Evolutionary conservation across 30 jellyfish, hydroid and myxozoan species (phyloP), one percentile per base, ranked within the genome.

Genomic region (Turritopsis rubra): DNA sequence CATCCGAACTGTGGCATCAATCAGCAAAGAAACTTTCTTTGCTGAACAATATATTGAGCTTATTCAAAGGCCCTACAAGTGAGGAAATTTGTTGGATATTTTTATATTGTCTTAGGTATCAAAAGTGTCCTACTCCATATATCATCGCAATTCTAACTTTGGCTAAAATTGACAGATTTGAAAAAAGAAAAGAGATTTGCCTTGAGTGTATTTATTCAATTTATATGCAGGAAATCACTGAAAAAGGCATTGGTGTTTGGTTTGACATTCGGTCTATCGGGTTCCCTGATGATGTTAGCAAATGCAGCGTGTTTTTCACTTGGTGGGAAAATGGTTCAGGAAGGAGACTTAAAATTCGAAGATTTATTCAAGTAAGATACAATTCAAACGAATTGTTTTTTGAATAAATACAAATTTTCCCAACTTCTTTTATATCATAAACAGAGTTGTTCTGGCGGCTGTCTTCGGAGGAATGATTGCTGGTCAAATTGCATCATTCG

Each of bases 261-360:
- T n/a, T 21, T 88, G 25, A 84, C 99, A 21, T 93, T 93, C 75
- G 96, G 96, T 7, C 71, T 86, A 21, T 88, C 99, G 27, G 80
- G 88, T 70, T 85, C 96, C n/a, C 25, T 83, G 31, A 89, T 94
- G 96, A 83, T 93, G 84, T 88, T 88, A 28, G 93, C 93, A 77
- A 88, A 93, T 29, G 96, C 99, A 8, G 99, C 99, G 5, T 91
- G 96, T 5, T 93, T 93, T 54, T 83, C 97, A 1, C 93, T 93
- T 21, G 99, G 99, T 22, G 99, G 99, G n/a, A 81, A 93, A 30
- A 75, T 93, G 29, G 96, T 93, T n/a, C 90, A 84, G 31, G 85
- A 88, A 21, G 76, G 29, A 13, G 99, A 84, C 16, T 87, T 93
- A 18, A 52, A 54, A 18, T 88, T 88, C 83, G 92, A 88, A 7